Evolutionary conservation across 2,797 vertebrate species (phyloP).

Genomic region (Lacerta agilis): DNA sequence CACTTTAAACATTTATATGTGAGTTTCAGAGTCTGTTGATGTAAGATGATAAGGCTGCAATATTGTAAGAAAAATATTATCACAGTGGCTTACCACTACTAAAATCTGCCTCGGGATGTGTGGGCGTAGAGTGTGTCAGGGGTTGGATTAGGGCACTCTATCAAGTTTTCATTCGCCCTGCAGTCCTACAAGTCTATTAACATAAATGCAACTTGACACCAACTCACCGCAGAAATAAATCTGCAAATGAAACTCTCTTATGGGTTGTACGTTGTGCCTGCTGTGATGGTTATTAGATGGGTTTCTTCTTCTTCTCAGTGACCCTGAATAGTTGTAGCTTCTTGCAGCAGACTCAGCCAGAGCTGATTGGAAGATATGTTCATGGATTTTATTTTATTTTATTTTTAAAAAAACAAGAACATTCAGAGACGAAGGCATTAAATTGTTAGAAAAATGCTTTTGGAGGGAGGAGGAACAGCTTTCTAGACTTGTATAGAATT

Average conservation of each 20-base stretch:
- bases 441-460: conserved; percentile 42
- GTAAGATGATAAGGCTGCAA: background rate
- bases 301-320: conserved; percentile 6
- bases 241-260: conserved; percentile 42
- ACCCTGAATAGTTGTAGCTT: background rate
- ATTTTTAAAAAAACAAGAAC: background rate
- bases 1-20: background rate
- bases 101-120: background rate
- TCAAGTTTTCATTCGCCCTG: background rate
- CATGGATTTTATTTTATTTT: conserved; percentile 10
- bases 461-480: conserved; percentile 33
- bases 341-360: background rate
- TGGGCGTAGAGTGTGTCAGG: background rate
- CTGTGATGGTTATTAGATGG: conserved; percentile 22
- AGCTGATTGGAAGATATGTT: conserved; percentile 18
- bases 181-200: conserved; percentile 10
- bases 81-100: background rate
- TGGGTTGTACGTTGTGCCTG: background rate
- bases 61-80: background rate
- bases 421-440: conserved; percentile 40
- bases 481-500: conserved; percentile 46
- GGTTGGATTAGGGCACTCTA: background rate
- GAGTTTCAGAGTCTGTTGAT: conserved; percentile 26
- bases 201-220: conserved; percentile 27
- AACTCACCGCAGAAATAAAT: conserved; percentile 48